A percentile compares a stretch with the other conserved stretches of the same genome.
These are phyloP conservation scores for Eumacrocentrus americanus DNA, from an alignment of 2,888 invertebrate genomes.

Conservation along the genomic window DNA sequence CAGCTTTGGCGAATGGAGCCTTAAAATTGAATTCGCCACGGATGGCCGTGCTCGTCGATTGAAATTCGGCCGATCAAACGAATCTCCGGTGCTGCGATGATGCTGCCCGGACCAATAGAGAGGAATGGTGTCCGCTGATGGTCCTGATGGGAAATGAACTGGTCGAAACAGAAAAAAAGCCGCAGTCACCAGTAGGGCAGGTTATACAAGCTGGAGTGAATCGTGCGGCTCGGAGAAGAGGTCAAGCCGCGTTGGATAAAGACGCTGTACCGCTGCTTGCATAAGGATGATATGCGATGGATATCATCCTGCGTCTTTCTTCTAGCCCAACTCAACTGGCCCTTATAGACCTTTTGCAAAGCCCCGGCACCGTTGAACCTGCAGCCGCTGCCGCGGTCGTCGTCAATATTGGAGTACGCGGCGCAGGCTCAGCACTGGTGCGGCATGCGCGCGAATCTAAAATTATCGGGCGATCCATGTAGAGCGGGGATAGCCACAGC, in stretches of 20 bases:
- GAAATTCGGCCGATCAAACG: slow-evolving; percentile 38
- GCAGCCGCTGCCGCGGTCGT: slow-evolving; percentile 13
- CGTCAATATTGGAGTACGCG: slow-evolving; percentile 59
- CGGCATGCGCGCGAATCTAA: slow-evolving; percentile 52
- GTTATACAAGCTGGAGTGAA: not conserved
- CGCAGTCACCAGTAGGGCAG: too few species aligned
- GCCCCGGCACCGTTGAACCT: not conserved
- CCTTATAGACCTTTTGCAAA: not conserved
- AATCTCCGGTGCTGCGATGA: slow-evolving; percentile 19
- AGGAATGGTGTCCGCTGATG: too few species aligned
- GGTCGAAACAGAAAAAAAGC: too few species aligned
- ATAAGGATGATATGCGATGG: too few species aligned
- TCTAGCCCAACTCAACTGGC: not conserved
- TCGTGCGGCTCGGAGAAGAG: not conserved
- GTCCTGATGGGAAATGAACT: too few species aligned
- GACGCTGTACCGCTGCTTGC: not conserved
- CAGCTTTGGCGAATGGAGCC: too few species aligned
- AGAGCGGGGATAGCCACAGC: slow-evolving; percentile 37
- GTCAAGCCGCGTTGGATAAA: not conserved
- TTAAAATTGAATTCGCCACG: slow-evolving; percentile 29
- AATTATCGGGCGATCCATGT: slow-evolving; percentile 50
- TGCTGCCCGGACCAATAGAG: too few species aligned
- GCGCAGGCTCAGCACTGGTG: slow-evolving; percentile 56
- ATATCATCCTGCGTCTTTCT: too few species aligned
- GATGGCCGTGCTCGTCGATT: slow-evolving; percentile 30